Percentiles rank a stretch among this genome's conserved stretches.
These are phyloP conservation scores for Chouioia cunea DNA, from an alignment of 2,888 invertebrate species.

Conservation along the genomic window DNA sequence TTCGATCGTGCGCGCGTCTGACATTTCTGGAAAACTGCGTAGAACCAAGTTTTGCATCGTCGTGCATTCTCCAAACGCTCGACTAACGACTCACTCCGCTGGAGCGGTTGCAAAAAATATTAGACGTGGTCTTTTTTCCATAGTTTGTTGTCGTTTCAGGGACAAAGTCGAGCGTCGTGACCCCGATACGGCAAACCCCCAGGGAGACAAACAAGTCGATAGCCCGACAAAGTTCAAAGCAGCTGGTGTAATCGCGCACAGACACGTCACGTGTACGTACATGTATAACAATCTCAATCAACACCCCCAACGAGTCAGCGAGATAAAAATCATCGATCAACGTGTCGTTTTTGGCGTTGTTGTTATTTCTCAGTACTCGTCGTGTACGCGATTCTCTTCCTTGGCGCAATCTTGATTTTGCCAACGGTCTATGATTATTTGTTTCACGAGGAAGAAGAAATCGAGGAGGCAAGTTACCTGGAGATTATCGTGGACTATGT, in stretches of 20 bases:
- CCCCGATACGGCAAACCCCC: constrained; percentile 7
- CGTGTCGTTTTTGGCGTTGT: neutral
- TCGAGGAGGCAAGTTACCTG: constrained; percentile 56
- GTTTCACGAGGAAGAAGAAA: constrained; percentile 57
- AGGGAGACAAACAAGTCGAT: constrained; percentile 43
- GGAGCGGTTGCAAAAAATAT: too few relatives aligned
- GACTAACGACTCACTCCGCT: too few relatives aligned
- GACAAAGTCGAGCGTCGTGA: too few relatives aligned
- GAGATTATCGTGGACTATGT: constrained; percentile 58
- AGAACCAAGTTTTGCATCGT: too few relatives aligned
- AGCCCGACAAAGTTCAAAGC: constrained; percentile 56
- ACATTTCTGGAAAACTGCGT: too few relatives aligned
- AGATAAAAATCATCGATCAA: too few relatives aligned
- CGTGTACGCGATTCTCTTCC: constrained; percentile 56
- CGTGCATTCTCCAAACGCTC: too few relatives aligned
- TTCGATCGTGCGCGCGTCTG: neutral
- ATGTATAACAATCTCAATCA: too few relatives aligned
- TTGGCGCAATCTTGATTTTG: constrained; percentile 52
- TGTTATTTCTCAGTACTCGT: constrained; percentile 56
- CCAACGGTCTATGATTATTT: constrained; percentile 61
- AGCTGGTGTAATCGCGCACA: constrained; percentile 52
- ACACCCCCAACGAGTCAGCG: too few relatives aligned
- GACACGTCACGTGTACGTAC: too few relatives aligned
- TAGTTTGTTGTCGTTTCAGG: too few relatives aligned
- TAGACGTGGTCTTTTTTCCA: too few relatives aligned